Evolutionary conservation across 2,888 invertebrate species (phyloP).

Genomic region (Dolichomitus sp.): DNA sequence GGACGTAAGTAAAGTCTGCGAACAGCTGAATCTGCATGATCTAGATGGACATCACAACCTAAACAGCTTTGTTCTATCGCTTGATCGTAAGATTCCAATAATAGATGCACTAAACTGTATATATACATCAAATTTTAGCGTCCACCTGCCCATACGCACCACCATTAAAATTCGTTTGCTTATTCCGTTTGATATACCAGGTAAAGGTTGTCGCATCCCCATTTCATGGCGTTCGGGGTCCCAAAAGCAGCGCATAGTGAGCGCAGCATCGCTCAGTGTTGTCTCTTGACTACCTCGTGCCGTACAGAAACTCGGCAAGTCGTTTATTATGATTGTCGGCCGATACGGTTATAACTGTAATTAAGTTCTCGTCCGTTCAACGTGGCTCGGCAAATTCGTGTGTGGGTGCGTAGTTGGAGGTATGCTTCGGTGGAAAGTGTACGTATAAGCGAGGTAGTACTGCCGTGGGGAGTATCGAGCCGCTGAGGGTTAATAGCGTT

Average conservation of each 20-base stretch:
- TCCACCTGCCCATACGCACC: conserved; percentile 5
- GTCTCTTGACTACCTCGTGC: conserved; percentile 21
- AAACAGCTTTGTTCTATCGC: conserved; percentile 29
- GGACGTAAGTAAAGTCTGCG: conserved; percentile 14
- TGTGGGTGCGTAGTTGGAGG: conserved; percentile 16
- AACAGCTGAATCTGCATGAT: conserved; percentile 10
- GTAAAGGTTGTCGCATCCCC: conserved; percentile 4
- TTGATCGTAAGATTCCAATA: conserved; percentile 31
- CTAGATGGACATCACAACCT: conserved; percentile 3
- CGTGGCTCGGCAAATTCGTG: conserved; percentile 50
- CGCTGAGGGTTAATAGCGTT: conserved; percentile 72
- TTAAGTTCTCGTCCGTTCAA: conserved; percentile 69
- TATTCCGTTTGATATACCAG: conserved; percentile 13
- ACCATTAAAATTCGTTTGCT: conserved; percentile 49
- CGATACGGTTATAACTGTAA: conserved; percentile 69
- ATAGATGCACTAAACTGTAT: conserved; percentile 15
- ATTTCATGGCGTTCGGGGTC: conserved; percentile 28
- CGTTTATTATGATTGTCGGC: conserved; percentile 64
- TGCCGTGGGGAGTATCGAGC: conserved; percentile 56
- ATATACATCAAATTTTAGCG: background rate
- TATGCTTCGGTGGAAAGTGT: conserved; percentile 19
- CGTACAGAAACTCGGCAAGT: conserved; percentile 57
- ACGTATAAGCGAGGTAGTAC: conserved; percentile 19
- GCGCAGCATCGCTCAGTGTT: conserved; percentile 9
- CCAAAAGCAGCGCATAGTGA: conserved; percentile 13